Conservation (phyloP, 2,797 vertebrate species). For the Channallabes apus region DNA sequence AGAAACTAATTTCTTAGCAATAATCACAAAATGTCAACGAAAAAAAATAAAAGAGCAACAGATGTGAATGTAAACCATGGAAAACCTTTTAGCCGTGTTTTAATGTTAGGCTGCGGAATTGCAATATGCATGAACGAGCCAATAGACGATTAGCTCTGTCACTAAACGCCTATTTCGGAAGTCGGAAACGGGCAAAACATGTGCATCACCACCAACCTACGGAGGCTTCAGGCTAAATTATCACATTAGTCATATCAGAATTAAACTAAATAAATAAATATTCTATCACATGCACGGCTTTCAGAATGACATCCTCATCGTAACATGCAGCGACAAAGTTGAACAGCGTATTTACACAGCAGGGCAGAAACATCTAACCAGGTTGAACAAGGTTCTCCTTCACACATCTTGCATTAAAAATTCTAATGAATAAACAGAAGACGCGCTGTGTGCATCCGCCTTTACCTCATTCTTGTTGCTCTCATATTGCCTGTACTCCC, state of each 20-base stretch:
- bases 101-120: too few species aligned
- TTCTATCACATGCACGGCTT: not conserved
- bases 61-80: not conserved
- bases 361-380: not conserved
- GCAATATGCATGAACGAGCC: not conserved
- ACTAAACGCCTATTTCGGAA: slow-evolving; percentile 7
- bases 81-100: not conserved
- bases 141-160: not conserved
- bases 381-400: not conserved
- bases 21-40: too few species aligned
- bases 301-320: not conserved
- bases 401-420: not conserved
- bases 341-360: not conserved
- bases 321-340: not conserved
- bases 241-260: not conserved
- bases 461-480: slow-evolving; percentile 76
- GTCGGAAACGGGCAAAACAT: not conserved
- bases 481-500: slow-evolving; percentile 73
- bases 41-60: not conserved
- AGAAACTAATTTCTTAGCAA: too few species aligned
- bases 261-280: not conserved
- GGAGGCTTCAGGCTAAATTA: not conserved
- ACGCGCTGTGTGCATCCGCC: slow-evolving; percentile 43
- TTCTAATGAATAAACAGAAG: not conserved
- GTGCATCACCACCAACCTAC: not conserved